Base-by-base conservation (phyloP, 2,113 vertebrate species). In the Asarcornis scutulata region DNA sequence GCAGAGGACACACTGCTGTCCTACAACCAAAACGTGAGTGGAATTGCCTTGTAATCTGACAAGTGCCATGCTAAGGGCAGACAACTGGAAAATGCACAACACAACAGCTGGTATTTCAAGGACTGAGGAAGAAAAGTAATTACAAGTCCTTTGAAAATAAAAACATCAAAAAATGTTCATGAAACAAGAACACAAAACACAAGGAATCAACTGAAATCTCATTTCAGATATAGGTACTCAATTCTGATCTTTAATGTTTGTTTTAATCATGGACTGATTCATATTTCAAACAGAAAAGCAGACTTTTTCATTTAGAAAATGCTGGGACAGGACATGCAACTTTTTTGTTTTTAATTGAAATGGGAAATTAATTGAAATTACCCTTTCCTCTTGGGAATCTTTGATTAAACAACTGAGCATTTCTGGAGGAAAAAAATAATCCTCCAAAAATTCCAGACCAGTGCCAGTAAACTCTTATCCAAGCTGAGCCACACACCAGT, bases 1-100 rank as follows among this genome's bases (percentile, higher is more conserved):
- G 76, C 2, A 83, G 48, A 91, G 48, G 52, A 84, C 0, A 0
- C 0, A 2, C 20, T 2, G 7, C 46, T 84, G 78, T 48, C 48
- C 69, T 14, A 50, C 53, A 91, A 48, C 23, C 7, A 2, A 66
- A 17, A 53, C 17, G 26, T 6, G 20, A 85, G 21, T 53, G 74
- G 72, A 62, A 90, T 38, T 68, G 58, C 63, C 34, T 66, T 72
- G 72, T 23, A 63, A 3, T 60, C 27, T 56, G 48, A 69, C 32
- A 76, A 66, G 62, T 34, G 34, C 50, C 17, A 42, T 23, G 66
- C 32, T 64, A 82, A 82, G 20, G 48, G 58, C 48, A 83, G 48
- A 79, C 15, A 64, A 76, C 1, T 44, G 12, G 53, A 85, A 94
- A 34, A 3, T 69, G 64, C 34, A n/a, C 68, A 60, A 86, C 22